Evolutionary conservation across 2,113 vertebrate genomes (phyloP), one percentile per base, ranked within the genome.

Genomic region (Paradisaea rubra): DNA sequence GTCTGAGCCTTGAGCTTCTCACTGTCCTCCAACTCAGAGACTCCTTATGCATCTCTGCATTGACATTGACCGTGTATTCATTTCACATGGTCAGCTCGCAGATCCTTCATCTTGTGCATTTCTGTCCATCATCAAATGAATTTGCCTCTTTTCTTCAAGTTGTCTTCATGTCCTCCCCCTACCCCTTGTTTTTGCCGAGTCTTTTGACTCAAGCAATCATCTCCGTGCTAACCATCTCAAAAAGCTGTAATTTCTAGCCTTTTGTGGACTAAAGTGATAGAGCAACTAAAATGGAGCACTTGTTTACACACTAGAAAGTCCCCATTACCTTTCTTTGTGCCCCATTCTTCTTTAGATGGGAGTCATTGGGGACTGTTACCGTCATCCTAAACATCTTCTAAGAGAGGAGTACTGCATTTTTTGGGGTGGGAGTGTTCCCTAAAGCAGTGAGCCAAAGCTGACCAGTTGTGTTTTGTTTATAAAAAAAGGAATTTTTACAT

Each of bases 351-450:
- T 50, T 28, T 7, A 11, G 13, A 15, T 6, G 18, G 42, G 23
- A 52, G 21, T 33, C 10, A 9, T 1, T 6, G 37, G 8, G 15
- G 4, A 7, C 10, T 4, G 6, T 33, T 16, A 23, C 4, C 25
- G 6, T 87, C 70, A 42, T 17, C 10, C 65, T 12, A 14, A 69
- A 13, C 2, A 47, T 33, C 42, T 33, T 63, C 15, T 22, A 4
- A 10, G 33, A 53, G 9, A 65, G 28, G 19, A 56, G 4, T 11
- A 6, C 19, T 11, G 39, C 4, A 18, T 3, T 30, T 63, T 39
- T 9, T 1, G 35, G 20, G 10, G 24, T 3, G 9, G 3, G 18
- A 39, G 8, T 1, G 13, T 21, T 57, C 42, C 30, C 30, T 18
- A 10, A 41, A 21, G 15, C 33, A 30, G 2, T 2, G 22, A 44